These are phyloP conservation scores for Zosterops pallidus DNA, from an alignment of 2,113 vertebrate species.

Conservation along the genomic window DNA sequence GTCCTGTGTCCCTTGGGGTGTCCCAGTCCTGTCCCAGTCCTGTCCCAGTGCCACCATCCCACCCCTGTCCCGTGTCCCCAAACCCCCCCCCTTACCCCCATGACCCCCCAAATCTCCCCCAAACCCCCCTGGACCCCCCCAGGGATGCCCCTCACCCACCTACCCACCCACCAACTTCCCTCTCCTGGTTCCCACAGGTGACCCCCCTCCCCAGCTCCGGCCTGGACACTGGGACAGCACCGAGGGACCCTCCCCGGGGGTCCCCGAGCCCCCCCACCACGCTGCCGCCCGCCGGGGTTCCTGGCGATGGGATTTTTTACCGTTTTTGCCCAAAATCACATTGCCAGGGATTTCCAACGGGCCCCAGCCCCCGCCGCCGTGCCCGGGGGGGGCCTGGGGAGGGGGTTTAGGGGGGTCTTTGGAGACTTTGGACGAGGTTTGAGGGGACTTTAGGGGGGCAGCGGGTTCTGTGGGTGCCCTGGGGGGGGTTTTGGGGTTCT, in stretches of 20 bases:
- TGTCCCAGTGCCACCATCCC: not conserved
- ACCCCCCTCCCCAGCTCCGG: not conserved
- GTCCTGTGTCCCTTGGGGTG: no score
- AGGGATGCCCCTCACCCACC: no score
- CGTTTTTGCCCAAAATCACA: slow-evolving; percentile 87
- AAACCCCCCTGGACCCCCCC: not conserved
- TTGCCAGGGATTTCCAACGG: slow-evolving; percentile 98
- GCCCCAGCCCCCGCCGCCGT: slow-evolving; percentile 63
- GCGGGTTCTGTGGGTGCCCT: no score
- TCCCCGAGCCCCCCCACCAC: not conserved
- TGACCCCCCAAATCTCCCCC: no score
- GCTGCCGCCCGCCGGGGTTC: slow-evolving; percentile 89
- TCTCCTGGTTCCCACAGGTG: not conserved
- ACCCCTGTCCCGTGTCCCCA: not conserved
- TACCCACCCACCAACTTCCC: not conserved
- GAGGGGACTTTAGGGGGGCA: no score
- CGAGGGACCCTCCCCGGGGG: not conserved
- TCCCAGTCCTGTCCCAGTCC: not conserved
- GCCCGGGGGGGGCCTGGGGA: no score
- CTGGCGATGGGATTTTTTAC: slow-evolving; percentile 93
- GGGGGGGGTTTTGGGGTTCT: no score
- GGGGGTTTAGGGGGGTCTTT: not conserved
- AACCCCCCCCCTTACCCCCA: no score
- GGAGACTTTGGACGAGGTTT: not conserved
- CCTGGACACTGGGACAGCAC: not conserved